A percentile compares a stretch with the other conserved stretches of the same genome.
Evolutionary conservation across 2,888 invertebrate genomes (phyloP).

Genomic region (Nomada fucata): DNA sequence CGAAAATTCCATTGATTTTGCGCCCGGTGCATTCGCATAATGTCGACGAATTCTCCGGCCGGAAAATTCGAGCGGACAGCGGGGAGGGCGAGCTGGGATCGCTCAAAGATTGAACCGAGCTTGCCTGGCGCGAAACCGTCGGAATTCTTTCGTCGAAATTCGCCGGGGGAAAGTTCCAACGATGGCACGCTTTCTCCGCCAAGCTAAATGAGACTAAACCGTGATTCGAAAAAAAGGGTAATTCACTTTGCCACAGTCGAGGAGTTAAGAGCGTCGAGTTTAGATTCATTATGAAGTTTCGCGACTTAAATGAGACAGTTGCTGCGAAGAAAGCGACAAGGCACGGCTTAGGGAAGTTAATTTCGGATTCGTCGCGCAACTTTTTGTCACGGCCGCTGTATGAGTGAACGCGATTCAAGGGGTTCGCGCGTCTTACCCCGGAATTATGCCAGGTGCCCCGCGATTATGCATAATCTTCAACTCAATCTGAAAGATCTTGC

Average conservation of each 20-base stretch:
- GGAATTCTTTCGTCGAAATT: neutral
- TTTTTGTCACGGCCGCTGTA: constrained; percentile 34
- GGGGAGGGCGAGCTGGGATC: neutral
- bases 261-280: constrained; percentile 48
- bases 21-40: too few species aligned
- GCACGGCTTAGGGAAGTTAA: constrained; percentile 33
- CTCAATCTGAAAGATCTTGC: neutral
- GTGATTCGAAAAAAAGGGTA: constrained; percentile 41
- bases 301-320: constrained; percentile 53
- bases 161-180: constrained; percentile 3
- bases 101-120: neutral
- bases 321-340: constrained; percentile 34
- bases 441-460: neutral
- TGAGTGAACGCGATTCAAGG: constrained; percentile 24
- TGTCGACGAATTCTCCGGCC: too few species aligned
- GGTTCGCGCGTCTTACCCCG: neutral
- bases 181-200: neutral
- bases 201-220: constrained; percentile 41
- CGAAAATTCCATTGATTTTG: too few species aligned
- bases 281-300: constrained; percentile 57
- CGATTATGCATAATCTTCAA: too few species aligned
- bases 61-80: too few species aligned
- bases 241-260: constrained; percentile 47
- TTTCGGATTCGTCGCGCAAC: constrained; percentile 43
- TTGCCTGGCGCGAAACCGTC: neutral